Base-by-base conservation (phyloP, 2,888 invertebrate genomes). In the Watsonalla binaria region DNA sequence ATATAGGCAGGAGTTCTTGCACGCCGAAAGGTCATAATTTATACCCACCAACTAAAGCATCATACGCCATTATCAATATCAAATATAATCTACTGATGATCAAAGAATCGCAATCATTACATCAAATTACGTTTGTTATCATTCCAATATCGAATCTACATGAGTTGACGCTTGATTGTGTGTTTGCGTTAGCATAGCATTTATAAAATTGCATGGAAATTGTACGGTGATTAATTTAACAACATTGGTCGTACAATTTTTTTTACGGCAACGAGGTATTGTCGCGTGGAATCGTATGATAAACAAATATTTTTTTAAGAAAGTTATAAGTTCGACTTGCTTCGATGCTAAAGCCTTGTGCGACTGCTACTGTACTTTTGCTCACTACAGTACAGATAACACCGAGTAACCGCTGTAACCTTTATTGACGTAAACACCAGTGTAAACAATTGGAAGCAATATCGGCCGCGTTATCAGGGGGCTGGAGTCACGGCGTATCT, bases 391-490 rank as follows among this genome's bases (percentile, higher is more conserved):
- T 24, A 24, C 24, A 47, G 53, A 51, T 9, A 33, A 53, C 46
- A 58, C 56, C 61, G 52, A 58, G 47, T 56, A 53, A 52, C 61
- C 45, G 46, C 52, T 57, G 58, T 57, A 55, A 56, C 49, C 5
- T 13, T 13, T 53, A 54, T 54, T 68, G 69, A 66, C 66, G 61
- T 58, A 68, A 60, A 59, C 56, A 57, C 59, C 55, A 54, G 47
- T 56, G 58, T 59, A 61, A 65, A 66, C 58, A 57, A 61, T 58
- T 47, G 55, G 46, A 60, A 60, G 59, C 63, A 8, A 37, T 54
- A 56, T 62, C 68, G 58, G 61, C 51, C 37, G 39, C 51, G 56
- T 59, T 66, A 68, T 66, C 69, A 61, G 53, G 4, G 24, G 24
- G 24, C 24, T 57, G 53, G 46, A 55, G 58, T 57, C 56, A 58